Evolutionary conservation across 2,888 invertebrate species (phyloP).

Genomic region (Drosophila meridionalis): DNA sequence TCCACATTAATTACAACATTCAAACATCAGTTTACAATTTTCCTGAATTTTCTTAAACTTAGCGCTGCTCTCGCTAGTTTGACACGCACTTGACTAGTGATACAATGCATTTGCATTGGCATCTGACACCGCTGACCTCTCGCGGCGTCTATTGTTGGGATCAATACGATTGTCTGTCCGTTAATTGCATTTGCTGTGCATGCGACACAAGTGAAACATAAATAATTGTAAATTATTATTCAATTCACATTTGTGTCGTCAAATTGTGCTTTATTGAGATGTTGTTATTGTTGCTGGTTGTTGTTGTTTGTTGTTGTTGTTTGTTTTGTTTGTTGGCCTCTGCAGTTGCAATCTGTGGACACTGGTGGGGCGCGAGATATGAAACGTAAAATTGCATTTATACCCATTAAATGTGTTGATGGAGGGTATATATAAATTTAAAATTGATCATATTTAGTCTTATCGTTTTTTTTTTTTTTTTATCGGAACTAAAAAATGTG

Average conservation of each 20-base stretch:
- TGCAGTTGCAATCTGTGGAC: constrained; percentile 38
- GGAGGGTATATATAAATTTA: neutral
- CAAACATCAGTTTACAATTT: neutral
- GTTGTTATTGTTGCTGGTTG: constrained; percentile 30
- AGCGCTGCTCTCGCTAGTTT: constrained; percentile 8
- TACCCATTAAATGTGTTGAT: neutral
- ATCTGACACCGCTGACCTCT: constrained; percentile 55
- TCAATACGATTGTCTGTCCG: constrained; percentile 32
- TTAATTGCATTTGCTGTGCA: constrained; percentile 54
- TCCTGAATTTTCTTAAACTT: neutral
- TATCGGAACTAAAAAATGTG: too few species aligned
- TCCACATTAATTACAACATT: neutral
- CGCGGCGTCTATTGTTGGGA: constrained; percentile 21
- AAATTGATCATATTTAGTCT: too few species aligned
- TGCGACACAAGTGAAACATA: constrained; percentile 40
- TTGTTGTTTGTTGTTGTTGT: constrained; percentile 30
- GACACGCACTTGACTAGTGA: constrained; percentile 13
- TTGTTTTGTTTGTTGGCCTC: constrained; percentile 24
- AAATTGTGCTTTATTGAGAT: constrained; percentile 59
- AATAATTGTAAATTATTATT: constrained; percentile 60
- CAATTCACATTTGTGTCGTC: constrained; percentile 41
- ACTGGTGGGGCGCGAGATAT: constrained; percentile 73
- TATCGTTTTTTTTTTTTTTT: too few species aligned
- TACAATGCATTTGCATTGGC: constrained; percentile 37
- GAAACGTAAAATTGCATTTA: constrained; percentile 62